Conservation (phyloP, 2,797 vertebrate species). For the Gouania willdenowi region DNA sequence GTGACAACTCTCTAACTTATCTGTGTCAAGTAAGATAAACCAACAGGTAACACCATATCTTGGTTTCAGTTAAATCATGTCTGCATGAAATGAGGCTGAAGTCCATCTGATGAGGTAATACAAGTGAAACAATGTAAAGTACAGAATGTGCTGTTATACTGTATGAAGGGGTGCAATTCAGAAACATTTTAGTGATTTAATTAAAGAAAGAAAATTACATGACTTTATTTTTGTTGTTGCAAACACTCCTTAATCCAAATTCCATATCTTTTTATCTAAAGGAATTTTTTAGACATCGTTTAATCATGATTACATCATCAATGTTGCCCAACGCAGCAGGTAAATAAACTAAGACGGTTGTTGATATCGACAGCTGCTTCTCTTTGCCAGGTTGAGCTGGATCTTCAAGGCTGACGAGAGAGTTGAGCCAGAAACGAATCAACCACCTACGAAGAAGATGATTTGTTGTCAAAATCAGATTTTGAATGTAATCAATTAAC, state of each 20-base stretch:
- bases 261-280: too few species aligned
- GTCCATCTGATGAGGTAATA: slow-evolving; percentile 32
- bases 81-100: slow-evolving; percentile 37
- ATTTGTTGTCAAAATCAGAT: neutral
- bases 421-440: slow-evolving; percentile 86
- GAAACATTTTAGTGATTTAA: neutral
- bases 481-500: neutral
- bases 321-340: too few species aligned
- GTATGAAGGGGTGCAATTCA: too few species aligned
- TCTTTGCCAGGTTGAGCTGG: too few species aligned
- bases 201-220: neutral
- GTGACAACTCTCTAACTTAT: slow-evolving; percentile 51
- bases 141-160: too few species aligned
- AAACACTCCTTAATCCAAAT: too few species aligned
- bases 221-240: neutral
- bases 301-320: too few species aligned
- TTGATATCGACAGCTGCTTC: too few species aligned
- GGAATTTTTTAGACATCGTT: too few species aligned
- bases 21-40: slow-evolving; percentile 59
- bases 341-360: too few species aligned
- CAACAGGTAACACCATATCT: slow-evolving; percentile 23
- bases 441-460: slow-evolving; percentile 70
- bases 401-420: slow-evolving; percentile 56
- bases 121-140: too few species aligned
- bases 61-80: slow-evolving; percentile 28